Conservation (phyloP, 2,888 invertebrate genomes). For the Escarpia spicata region DNA sequence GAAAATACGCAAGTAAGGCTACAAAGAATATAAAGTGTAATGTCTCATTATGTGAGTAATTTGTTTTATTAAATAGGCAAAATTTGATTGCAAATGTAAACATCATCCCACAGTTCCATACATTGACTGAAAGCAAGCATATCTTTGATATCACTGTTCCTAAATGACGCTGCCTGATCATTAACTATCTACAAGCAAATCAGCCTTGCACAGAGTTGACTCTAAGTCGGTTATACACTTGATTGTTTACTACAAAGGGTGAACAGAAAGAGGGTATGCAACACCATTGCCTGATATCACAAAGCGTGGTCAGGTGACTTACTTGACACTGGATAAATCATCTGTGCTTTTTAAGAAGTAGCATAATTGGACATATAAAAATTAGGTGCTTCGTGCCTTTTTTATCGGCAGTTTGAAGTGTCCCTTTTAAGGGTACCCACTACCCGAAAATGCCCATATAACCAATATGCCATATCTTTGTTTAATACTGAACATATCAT, state of each 20-base stretch:
- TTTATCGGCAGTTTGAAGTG: too few species aligned
- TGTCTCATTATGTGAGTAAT: background rate
- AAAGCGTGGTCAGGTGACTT: background rate
- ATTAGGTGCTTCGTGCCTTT: background rate
- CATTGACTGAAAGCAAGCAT: background rate
- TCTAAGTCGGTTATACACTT: background rate
- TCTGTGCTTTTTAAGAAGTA: background rate
- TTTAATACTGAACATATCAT: too few species aligned
- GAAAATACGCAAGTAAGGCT: background rate
- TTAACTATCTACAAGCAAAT: background rate
- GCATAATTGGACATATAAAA: background rate
- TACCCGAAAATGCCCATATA: too few species aligned
- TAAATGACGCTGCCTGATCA: too few species aligned
- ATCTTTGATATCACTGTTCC: background rate
- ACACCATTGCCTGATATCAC: background rate
- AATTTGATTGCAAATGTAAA: background rate
- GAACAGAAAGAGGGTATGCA: background rate
- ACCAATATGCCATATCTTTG: too few species aligned
- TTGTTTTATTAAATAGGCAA: background rate
- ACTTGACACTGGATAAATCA: background rate
- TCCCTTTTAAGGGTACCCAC: too few species aligned
- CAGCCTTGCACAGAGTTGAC: background rate
- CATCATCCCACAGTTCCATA: background rate
- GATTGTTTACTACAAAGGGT: background rate
- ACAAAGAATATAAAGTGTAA: background rate